Conservation (phyloP, 2,113 vertebrate genomes). For the Marcusenius ussheri region DNA sequence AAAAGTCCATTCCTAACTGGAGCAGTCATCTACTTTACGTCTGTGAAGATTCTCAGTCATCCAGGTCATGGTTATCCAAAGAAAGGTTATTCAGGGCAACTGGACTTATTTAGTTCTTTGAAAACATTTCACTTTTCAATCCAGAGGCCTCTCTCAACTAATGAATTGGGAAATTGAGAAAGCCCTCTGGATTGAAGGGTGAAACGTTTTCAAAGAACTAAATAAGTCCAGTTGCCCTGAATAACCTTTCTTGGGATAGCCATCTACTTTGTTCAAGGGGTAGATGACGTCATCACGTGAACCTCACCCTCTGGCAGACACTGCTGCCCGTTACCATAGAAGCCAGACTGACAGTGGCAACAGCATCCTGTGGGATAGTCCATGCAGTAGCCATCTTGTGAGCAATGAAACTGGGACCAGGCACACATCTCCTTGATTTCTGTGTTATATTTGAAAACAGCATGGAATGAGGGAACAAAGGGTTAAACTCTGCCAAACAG, state of each 20-base stretch:
- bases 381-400: constrained; percentile 73
- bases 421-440: constrained; percentile 70
- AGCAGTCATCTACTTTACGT: not conserved
- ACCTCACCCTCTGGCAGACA: constrained; percentile 79
- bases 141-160: too few relatives aligned
- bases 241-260: too few relatives aligned
- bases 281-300: not conserved
- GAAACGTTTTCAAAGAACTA: too few relatives aligned
- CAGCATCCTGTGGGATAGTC: constrained; percentile 80
- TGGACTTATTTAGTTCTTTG: too few relatives aligned
- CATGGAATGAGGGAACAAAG: constrained; percentile 23
- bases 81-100: too few relatives aligned
- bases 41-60: too few relatives aligned
- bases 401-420: constrained; percentile 68
- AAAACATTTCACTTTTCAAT: too few relatives aligned
- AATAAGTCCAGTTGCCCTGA: too few relatives aligned
- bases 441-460: constrained; percentile 72
- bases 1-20: not conserved
- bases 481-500: not conserved
- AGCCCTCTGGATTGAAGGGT: too few relatives aligned
- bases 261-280: not conserved
- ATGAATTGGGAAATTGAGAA: too few relatives aligned
- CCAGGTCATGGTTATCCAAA: too few relatives aligned
- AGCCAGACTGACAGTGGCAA: constrained; percentile 78
- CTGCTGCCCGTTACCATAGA: constrained; percentile 80